A percentile compares a stretch with the other conserved stretches of the same genome.
Conservation (phyloP, 1,140 invertebrate species). For the Acromyrmex heyeri region DNA sequence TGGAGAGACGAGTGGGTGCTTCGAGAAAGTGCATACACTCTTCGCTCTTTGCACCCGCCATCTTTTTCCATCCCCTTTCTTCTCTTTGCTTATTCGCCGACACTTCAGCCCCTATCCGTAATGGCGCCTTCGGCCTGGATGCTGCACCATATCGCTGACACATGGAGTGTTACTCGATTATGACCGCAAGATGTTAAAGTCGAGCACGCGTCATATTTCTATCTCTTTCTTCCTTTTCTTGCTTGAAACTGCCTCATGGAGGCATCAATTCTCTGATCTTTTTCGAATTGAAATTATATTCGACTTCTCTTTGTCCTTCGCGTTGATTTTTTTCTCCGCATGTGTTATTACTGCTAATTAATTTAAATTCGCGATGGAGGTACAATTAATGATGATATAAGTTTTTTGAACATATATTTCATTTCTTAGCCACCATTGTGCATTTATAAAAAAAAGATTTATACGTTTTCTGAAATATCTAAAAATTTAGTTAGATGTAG, state of each 20-base stretch:
- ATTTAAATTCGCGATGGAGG: neutral
- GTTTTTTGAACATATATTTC: neutral
- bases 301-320: neutral
- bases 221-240: neutral
- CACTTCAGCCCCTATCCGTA: constrained; percentile 44
- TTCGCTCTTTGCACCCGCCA: constrained; percentile 60
- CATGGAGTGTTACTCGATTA: constrained; percentile 58
- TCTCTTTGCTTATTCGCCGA: constrained; percentile 36
- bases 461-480: no score
- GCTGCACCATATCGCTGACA: constrained; percentile 54
- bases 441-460: neutral
- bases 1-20: constrained; percentile 78
- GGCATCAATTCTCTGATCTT: constrained; percentile 10
- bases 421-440: neutral
- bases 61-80: constrained; percentile 16
- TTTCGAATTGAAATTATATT: neutral
- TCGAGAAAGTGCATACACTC: constrained; percentile 73
- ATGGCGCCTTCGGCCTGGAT: constrained; percentile 49
- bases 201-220: constrained; percentile 43
- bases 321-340: neutral
- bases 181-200: constrained; percentile 55
- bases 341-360: neutral
- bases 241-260: neutral
- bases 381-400: neutral
- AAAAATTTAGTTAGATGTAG: no score